phyloP scores from a whole-genome alignment of 2,888 invertebrate genomes.

The Oligia fasciuncula region DNA sequence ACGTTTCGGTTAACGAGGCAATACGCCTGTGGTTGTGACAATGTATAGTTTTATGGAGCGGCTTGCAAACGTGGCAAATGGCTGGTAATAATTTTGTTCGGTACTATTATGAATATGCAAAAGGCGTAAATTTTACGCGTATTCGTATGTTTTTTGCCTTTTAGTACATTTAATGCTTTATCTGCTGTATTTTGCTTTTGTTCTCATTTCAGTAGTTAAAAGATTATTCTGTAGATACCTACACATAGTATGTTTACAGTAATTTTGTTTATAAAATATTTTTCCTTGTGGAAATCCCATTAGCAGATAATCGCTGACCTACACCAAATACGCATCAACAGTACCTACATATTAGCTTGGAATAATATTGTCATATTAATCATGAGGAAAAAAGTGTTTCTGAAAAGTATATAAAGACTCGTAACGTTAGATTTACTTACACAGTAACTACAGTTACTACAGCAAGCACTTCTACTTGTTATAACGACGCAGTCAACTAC shows the following conservation, averaged over 20 bases:
- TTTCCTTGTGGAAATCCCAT: background rate
- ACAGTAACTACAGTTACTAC: background rate
- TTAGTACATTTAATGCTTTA: slow-evolving; percentile 1
- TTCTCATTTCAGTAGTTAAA: background rate
- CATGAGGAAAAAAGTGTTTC: background rate
- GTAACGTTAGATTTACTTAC: background rate
- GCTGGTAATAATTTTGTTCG: slow-evolving; percentile 18
- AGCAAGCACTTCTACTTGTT: background rate
- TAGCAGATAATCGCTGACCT: background rate
- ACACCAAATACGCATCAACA: background rate
- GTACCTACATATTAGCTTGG: background rate
- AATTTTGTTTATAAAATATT: background rate
- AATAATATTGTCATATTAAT: background rate
- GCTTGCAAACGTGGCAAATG: slow-evolving; percentile 13
- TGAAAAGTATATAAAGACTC: background rate
- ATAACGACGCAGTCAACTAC: background rate
- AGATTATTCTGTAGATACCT: background rate
- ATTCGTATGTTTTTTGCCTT: background rate
- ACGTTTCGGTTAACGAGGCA: slow-evolving; percentile 44
- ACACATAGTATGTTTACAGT: background rate
- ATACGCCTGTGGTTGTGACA: slow-evolving; percentile 15
- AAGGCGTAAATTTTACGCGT: slow-evolving; percentile 26
- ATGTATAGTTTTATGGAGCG: slow-evolving; percentile 33
- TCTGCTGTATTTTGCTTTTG: background rate
- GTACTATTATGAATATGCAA: slow-evolving; percentile 39